These are phyloP conservation scores for Pachyuromys duprasi DNA, from an alignment of 2,797 vertebrate genomes.

Conservation along the genomic window DNA sequence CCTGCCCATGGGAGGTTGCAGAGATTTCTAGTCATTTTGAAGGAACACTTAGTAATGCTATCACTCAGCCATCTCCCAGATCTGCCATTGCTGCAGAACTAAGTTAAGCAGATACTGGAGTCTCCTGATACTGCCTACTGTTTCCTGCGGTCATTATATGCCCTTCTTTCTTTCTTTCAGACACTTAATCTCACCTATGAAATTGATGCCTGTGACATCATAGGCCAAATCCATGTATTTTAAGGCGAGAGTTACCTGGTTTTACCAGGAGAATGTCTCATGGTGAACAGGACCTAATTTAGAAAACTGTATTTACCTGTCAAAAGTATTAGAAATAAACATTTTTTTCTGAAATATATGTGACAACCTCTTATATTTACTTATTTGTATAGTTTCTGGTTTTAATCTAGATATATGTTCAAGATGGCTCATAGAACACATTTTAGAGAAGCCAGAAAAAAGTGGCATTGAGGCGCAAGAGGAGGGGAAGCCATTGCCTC, in stretches of 20 bases:
- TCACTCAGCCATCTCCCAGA: not conserved
- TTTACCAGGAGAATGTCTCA: not conserved
- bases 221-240: not conserved
- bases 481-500: fast-evolving
- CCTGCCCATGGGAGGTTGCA: not conserved
- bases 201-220: not conserved
- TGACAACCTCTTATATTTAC: not conserved
- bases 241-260: not conserved
- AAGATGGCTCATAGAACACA: not conserved
- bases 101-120: not conserved
- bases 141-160: not conserved
- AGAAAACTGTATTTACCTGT: not conserved
- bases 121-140: fast-evolving
- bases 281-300: not conserved
- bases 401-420: not conserved
- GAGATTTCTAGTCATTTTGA: not conserved
- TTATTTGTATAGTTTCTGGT: not conserved
- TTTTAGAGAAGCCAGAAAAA: not conserved
- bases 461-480: fast-evolving
- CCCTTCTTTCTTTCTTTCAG: not conserved
- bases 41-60: not conserved
- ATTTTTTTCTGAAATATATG: not conserved
- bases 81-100: no score
- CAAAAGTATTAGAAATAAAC: not conserved
- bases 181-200: not conserved